Conservation (phyloP, 30 jellyfish, hydroid and myxozoan genomes). For the Sanderia malayensis region DNA sequence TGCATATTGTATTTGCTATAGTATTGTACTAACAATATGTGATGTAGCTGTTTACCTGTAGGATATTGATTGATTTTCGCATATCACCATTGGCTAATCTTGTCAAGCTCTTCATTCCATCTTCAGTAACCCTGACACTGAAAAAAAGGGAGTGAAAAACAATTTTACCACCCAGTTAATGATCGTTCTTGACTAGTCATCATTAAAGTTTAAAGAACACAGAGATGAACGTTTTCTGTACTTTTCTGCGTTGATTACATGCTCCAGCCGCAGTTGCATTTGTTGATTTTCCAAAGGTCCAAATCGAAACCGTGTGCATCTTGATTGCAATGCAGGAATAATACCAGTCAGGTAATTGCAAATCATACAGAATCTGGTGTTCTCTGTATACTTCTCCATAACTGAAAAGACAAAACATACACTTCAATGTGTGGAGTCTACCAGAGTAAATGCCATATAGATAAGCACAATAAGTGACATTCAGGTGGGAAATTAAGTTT, state of each 20-base stretch:
- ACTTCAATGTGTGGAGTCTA: not conserved
- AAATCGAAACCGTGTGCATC: slow-evolving; percentile 99
- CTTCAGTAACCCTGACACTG: slow-evolving; percentile 84
- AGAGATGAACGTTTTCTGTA: too few relatives aligned
- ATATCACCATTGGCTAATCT: slow-evolving; percentile 96
- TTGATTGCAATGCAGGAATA: slow-evolving; percentile 99
- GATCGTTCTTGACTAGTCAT: too few relatives aligned
- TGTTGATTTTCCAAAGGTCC: slow-evolving; percentile 94
- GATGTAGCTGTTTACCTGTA: slow-evolving; percentile 97
- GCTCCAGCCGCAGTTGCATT: slow-evolving; percentile 83
- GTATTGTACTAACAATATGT: too few relatives aligned
- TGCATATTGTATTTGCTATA: too few relatives aligned
- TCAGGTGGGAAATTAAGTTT: too few relatives aligned
- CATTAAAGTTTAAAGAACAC: too few relatives aligned
- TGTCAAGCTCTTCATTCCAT: slow-evolving; percentile 75
- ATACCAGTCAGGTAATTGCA: slow-evolving; percentile 98
- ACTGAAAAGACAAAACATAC: slow-evolving; percentile 55
- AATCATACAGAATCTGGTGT: slow-evolving; percentile 96
- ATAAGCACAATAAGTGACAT: too few relatives aligned
- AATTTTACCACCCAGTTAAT: too few relatives aligned
- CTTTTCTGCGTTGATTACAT: slow-evolving; percentile 93
- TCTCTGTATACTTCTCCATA: slow-evolving; percentile 97
- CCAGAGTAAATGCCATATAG: too few relatives aligned
- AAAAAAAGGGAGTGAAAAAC: not conserved
- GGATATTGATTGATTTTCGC: slow-evolving; percentile 86